Evolutionary conservation across 2,888 invertebrate species (phyloP), one percentile per base, ranked within the genome.

Genomic region (Urechis unicinctus): DNA sequence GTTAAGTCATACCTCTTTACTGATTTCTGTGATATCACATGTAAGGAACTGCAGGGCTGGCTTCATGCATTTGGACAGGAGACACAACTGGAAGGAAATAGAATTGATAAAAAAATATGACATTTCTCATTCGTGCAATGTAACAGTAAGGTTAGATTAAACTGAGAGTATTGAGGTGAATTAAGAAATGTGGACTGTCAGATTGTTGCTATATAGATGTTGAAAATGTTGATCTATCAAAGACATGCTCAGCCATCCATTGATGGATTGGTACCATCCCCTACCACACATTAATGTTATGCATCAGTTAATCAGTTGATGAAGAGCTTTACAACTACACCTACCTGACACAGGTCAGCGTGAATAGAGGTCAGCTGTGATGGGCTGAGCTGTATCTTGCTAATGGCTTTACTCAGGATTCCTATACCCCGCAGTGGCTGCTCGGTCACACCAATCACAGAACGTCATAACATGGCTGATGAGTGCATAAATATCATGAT

Each of bases 361-460:
- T 97, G 96, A 64, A 96, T 87, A 2, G 94, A 89, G 30, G 95
- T 96, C 61, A 96, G 81, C 78, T 95, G 94, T 17, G 90, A 87
- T 68, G 91, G 89, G 78, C 86, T 86, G 24, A 89, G 79, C 73
- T 91, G 89, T 65, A 94, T 86, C 79, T 93, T 93, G 64, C 86
- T 84, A 62, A 95, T 91, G 21, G 93, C 93, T 72, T 85, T 86
- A 62, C 85, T 84, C 52, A 96, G 75, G 52, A 92, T 81, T 72
- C 85, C 85, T 57, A 96, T 91, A 22, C 94, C 95, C 72, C 87
- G 83, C 65, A 91, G 84, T 24, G 91, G 85, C 75, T 88, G 66
- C 47, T 66, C n/a, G n/a, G n/a, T n/a, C n/a, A n/a, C n/a, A n/a
- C n/a, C n/a, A n/a, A n/a, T n/a, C n/a, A n/a, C n/a, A n/a, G n/a